A percentile compares a stretch with the other conserved stretches of the same genome.
phyloP scores from a whole-genome alignment of 2,113 vertebrate genomes.

The Malurus cyaneus region DNA sequence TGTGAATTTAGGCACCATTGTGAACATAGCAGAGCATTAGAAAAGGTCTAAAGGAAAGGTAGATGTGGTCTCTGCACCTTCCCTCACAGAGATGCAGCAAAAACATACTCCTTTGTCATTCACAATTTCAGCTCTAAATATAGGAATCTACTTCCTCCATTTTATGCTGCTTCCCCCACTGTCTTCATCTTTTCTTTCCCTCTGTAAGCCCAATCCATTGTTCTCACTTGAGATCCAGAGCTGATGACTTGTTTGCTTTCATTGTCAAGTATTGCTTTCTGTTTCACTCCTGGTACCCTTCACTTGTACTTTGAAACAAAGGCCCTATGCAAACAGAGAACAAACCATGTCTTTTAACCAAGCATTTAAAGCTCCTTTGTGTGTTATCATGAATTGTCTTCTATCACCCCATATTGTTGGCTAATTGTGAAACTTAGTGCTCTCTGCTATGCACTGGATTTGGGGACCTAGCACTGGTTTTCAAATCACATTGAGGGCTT shows the following conservation, averaged over 20 bases:
- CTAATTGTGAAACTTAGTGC: neutral
- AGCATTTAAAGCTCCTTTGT: constrained; percentile 25
- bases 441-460: neutral
- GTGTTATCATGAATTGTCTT: neutral
- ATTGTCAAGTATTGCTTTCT: constrained; percentile 26
- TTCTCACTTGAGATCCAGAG: constrained; percentile 8
- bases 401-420: neutral
- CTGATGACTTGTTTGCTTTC: constrained; percentile 46
- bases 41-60: neutral
- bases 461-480: neutral
- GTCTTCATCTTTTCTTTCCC: neutral
- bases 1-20: neutral
- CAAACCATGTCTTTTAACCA: neutral
- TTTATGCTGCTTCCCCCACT: neutral
- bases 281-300: neutral
- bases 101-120: neutral
- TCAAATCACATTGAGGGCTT: neutral
- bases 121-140: neutral
- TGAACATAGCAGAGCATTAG: neutral
- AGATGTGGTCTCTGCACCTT: neutral
- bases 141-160: neutral
- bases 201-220: neutral
- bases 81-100: neutral
- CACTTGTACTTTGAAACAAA: constrained; percentile 55
- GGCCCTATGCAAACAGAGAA: constrained; percentile 13